Base-by-base conservation (phyloP, 2,797 vertebrate genomes). In the Sphenopsis melanotis region DNA sequence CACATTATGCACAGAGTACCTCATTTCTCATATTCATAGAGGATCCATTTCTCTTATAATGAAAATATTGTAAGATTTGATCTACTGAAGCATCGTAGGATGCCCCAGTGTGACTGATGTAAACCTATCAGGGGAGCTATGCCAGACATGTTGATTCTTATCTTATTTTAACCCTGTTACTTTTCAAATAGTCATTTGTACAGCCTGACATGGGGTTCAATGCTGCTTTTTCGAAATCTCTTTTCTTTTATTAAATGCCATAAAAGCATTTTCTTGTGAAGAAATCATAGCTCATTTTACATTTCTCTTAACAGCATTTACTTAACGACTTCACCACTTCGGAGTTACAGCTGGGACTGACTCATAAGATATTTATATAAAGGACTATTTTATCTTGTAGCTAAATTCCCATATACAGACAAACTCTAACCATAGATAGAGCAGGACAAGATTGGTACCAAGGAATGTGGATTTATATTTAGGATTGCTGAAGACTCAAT, bases 311-410 rank as follows among this genome's bases (percentile, higher is more conserved):
- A 91, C 92, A 95, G 95, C 92, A 70, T 93, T 95, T 93, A 93
- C 79, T 97, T 90, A 93, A 93, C 91, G 13, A 95, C 87, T 96
- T 95, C 93, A 95, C 83, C 93, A 87, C 91, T 97, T 95, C 10
- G 30, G 77, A 96, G 91, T 87, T 97, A 95, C 96, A 96, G 94
- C 93, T 97, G 96, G 95, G 91, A 96, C 96, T 97, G 96, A 97
- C 96, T 97, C 96, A 97, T 97, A 93, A 95, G 95, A 95, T 97
- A 97, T 97, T 96, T 97, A 97, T 97, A 94, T 94, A 95, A 94
- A 96, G 85, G 52, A 94, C 89, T 94, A 70, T 96, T 97, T 97
- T 96, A 94, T 96, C 95, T 94, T 91, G 95, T 91, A 96, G 89
- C 93, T 96, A 44, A 94, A 96, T 96, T 96, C 87, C 95, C 95